Evolutionary conservation across 2,888 invertebrate species (phyloP), one percentile per base, ranked within the genome.

Genomic region (Luperina testacea): DNA sequence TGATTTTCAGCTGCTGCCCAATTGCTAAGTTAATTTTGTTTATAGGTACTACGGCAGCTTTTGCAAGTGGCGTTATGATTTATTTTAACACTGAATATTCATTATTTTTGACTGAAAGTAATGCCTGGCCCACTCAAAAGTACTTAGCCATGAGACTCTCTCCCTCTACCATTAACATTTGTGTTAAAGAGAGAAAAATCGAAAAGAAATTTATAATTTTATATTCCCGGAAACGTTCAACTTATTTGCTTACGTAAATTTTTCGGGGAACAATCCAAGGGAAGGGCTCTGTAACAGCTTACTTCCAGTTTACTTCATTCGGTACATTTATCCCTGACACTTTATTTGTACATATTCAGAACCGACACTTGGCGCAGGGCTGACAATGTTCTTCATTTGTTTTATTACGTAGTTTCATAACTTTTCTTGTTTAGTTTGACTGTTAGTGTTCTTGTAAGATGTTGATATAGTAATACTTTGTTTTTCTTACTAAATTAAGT

Each of bases 301-400:
- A 72, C 70, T 80, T 38, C 38, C 17, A 65, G n/a, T 38, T 77
- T 75, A 24, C 11, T 81, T 17, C 48, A 48, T 20, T 63, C 24
- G 32, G 45, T 42, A 73, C 67, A 76, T 45, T 78, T 63, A 76
- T 84, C 38, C 57, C 45, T 64, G 72, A 75, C 83, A 85, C 27
- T 72, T 86, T 86, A 84, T 82, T 86, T 86, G 75, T 38, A 70
- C 48, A 70, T 59, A 78, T 84, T 84, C 72, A 65, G 68, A 57
- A 53, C 42, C 20, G 72, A 76, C 72, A 75, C 51, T 63, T 38
- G n/a, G 27, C 48, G 1, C 8, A 86, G 72, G 86, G 78, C 5
- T 86, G 65, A 2, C 69, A 59, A 20, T 13, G n/a, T 24, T 61
- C 20, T 32, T 70, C 15, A 15, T 78, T 71, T 83, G 61, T 83